These are phyloP conservation scores for Hyphantria cunea DNA, from an alignment of 1,140 invertebrate species.

Conservation along the genomic window DNA sequence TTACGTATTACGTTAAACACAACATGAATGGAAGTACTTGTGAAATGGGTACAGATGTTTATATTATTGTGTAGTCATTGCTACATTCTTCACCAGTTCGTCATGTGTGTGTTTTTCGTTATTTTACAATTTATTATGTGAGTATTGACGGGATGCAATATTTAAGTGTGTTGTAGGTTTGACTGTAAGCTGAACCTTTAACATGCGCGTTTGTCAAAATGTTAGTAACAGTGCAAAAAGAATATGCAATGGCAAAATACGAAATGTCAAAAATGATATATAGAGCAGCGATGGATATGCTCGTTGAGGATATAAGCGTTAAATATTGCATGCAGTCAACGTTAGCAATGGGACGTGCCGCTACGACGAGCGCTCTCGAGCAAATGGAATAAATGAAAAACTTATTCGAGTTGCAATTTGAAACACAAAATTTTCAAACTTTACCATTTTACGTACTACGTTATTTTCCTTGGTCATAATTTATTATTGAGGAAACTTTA, in stretches of 20 bases:
- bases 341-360: constrained; percentile 73
- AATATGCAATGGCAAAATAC: constrained; percentile 45
- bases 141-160: constrained; percentile 80
- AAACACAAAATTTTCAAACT: constrained; percentile 38
- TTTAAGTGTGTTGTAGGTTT: constrained; percentile 65
- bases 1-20: constrained; percentile 23
- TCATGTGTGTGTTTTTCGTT: constrained; percentile 55
- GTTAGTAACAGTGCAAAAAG: constrained; percentile 54
- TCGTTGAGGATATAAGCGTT: constrained; percentile 69
- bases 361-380: constrained; percentile 69
- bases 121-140: constrained; percentile 41
- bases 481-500: neutral
- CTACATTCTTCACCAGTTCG: constrained; percentile 46
- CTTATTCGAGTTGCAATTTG: constrained; percentile 49
- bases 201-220: constrained; percentile 55
- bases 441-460: constrained; percentile 27
- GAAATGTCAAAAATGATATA: constrained; percentile 50
- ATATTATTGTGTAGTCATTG: constrained; percentile 35
- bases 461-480: constrained; percentile 12
- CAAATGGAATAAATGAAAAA: constrained; percentile 67
- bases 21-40: constrained; percentile 15
- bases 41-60: constrained; percentile 21
- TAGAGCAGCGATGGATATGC: constrained; percentile 59
- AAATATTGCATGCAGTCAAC: constrained; percentile 82
- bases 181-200: constrained; percentile 49